These are phyloP conservation scores for Druceiella hillmani DNA, from an alignment of 2,888 invertebrate genomes.

Conservation along the genomic window DNA sequence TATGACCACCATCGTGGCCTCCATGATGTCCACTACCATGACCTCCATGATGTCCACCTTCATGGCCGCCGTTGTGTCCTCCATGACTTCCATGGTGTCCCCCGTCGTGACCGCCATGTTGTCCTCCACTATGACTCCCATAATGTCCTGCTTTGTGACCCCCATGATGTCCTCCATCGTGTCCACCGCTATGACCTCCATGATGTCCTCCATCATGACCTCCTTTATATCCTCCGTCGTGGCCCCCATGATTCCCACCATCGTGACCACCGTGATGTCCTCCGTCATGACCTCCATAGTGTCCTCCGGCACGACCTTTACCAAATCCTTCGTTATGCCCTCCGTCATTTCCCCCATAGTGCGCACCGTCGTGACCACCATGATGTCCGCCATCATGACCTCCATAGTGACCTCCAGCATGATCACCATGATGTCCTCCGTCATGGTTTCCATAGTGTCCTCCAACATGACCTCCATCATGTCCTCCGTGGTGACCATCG, in stretches of 20 bases:
- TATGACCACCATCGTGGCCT: too few relatives aligned
- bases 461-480: not conserved
- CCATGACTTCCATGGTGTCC: too few relatives aligned
- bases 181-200: not conserved
- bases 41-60: too few relatives aligned
- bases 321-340: not conserved
- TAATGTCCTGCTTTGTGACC: too few relatives aligned
- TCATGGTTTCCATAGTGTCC: not conserved
- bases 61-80: too few relatives aligned
- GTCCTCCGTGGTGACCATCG: not conserved
- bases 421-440: not conserved
- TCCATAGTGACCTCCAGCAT: not conserved
- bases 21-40: too few relatives aligned
- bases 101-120: too few relatives aligned
- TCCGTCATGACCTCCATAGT: not conserved
- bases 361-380: not conserved
- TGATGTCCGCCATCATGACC: not conserved
- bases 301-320: not conserved
- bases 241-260: not conserved
- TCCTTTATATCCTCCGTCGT: not conserved
- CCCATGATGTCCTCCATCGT: not conserved
- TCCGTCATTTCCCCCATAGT: not conserved
- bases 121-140: too few relatives aligned
- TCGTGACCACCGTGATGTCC: not conserved
- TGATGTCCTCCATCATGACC: not conserved